Evolutionary conservation across 2,797 vertebrate species (phyloP), one percentile per base, ranked within the genome.

Genomic region (Allobates femoralis): DNA sequence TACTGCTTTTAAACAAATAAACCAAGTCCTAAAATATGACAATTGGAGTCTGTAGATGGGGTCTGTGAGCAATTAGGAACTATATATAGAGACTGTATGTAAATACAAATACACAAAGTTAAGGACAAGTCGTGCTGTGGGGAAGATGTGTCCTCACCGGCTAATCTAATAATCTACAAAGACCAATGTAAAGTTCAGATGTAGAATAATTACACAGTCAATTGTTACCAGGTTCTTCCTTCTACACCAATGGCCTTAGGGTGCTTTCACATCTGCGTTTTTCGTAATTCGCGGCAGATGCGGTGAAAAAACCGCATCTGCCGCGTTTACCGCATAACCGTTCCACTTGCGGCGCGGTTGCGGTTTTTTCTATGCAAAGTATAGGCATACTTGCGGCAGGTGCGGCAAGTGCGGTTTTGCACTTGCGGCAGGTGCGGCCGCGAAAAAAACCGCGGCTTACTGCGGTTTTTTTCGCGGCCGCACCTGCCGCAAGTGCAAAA

Each of bases 51-150:
- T 67, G 41, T 2, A 51, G 81, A 79, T 69, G 56, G 1, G 23
- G 55, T 83, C 80, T 87, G 86, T 78, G 23, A 71, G 8, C 34
- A 87, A 87, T 87, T 83, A 83, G 26, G 46, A 28, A 28, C 60
- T 83, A 87, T 83, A 67, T 79, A 71, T 83, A 69, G 30, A 64
- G 37, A 80, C 50, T 46, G 30, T 23, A 30, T 79, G 74, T 41
- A 77, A 56, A 56, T 56, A 58, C 14, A 78, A 66, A 78, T 58
- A 71, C 69, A 58, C 15, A 4, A 14, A 6, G 60, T 32, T 51
- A 5, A 77, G 58, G 30, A 51, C 75, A 77, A 19, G 5, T 21
- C 34, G 32, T 71, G 32, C 64, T 85, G n/a, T 32, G 26, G 73
- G 73, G 51, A 51, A 76, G 16, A 18, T 16, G 5, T 37, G 75